Conservation (phyloP, 2,888 invertebrate species). For the Apamea epomidion region DNA sequence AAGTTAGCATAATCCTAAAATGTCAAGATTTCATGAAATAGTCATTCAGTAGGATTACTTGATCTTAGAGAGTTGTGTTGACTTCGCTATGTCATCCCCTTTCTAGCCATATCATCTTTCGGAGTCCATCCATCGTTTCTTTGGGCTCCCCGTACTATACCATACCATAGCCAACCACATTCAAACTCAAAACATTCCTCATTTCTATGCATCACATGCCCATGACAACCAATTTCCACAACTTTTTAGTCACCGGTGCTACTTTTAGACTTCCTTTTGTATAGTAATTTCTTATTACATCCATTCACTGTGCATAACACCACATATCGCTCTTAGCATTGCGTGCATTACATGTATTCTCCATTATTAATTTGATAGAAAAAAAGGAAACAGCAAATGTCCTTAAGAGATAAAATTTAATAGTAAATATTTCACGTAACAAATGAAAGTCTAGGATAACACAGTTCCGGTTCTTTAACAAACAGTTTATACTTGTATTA, state of each 20-base stretch:
- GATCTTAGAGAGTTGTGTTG: no score
- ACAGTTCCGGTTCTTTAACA: conserved; percentile 57
- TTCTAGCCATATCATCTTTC: neutral
- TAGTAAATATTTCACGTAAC: conserved; percentile 61
- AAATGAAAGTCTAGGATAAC: conserved; percentile 60
- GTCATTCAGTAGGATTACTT: no score
- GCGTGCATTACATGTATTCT: neutral
- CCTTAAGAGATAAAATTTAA: conserved; percentile 62
- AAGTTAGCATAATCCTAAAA: no score
- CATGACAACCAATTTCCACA: neutral
- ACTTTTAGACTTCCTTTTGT: neutral
- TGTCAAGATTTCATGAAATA: no score
- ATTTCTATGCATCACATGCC: neutral
- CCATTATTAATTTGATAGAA: neutral
- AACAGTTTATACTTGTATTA: conserved; percentile 56
- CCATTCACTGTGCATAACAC: neutral
- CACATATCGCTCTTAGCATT: neutral
- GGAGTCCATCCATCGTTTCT: neutral
- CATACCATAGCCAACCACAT: neutral
- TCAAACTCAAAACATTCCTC: neutral
- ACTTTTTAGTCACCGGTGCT: neutral
- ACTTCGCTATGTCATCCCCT: neutral
- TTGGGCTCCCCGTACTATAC: neutral
- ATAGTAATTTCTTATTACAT: neutral
- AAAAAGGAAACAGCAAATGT: conserved; percentile 17